Base-by-base conservation (phyloP, 2,113 vertebrate genomes). In the Mystacornis crossleyi region DNA sequence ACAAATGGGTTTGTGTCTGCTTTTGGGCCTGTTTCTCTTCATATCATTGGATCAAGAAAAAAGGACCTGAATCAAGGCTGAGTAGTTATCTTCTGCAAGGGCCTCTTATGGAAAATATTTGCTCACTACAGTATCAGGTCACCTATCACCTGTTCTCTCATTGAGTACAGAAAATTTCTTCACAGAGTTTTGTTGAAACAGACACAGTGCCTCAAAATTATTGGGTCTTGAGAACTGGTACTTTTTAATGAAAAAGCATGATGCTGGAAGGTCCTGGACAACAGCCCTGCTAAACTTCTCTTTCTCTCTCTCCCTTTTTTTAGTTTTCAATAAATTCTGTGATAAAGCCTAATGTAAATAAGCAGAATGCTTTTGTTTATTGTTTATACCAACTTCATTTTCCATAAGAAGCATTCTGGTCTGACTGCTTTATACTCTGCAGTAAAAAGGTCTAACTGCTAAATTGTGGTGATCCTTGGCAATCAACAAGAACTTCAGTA, bases 1-100 rank as follows among this genome's bases (percentile, higher is more conserved):
- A 92, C 84, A 91, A 92, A 84, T 69, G 53, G 23, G 2, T 60
- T 83, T 64, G 17, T 55, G 26, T 84, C 75, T 91, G 34, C 42
- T 92, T 85, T 84, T 84, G 60, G 33, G 21, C 9, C 51, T 78
- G 17, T 91, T 92, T 70, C 75, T 64, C 54, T 86, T 91, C 31
- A 40, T 53, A 42, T 61, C 25, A n/a, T 18, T 81, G 81, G 73
- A 86, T 67, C 43, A 71, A 61, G n/a, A 92, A 89, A 81, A 83
- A 89, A 93, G 51, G 23, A 84, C 24, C 31, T 85, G 33, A 94
- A 62, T 75, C 36, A 72, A 36, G 36, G 8, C 53, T 79, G 66
- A 85, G 18, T 48, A 81, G 24, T 50, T 50, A 42, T 36, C 57
- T 65, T 74, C 55, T 83, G 21, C 50, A 36, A 55, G 11, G 17